phyloP scores from a whole-genome alignment of 2,797 vertebrate species.

The Monodelphis domestica region DNA sequence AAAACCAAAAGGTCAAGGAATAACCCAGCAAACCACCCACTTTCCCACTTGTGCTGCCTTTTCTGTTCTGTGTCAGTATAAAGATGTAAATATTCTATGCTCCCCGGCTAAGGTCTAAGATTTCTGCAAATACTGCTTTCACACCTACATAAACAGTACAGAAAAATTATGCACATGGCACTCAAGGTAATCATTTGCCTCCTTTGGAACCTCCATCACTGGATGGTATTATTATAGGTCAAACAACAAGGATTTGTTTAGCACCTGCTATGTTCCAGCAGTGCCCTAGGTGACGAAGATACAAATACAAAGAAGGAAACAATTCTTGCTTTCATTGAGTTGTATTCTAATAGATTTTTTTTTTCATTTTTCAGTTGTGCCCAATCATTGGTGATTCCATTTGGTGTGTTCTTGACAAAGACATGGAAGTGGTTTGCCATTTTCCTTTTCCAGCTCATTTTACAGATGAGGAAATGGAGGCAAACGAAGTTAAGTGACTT shows the following conservation, averaged over 20 bases:
- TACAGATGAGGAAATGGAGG: too few relatives aligned
- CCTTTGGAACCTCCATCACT: not conserved
- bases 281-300: too few relatives aligned
- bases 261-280: not conserved
- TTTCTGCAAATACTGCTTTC: not conserved
- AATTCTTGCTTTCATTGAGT: not conserved
- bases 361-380: too few relatives aligned
- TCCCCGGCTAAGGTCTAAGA: constrained; percentile 33
- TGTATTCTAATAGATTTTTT: not conserved
- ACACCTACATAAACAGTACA: not conserved
- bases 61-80: constrained; percentile 1
- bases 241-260: not conserved
- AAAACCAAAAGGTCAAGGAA: constrained; percentile 59
- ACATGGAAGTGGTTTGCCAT: too few relatives aligned
- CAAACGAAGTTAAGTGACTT: too few relatives aligned
- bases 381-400: too few relatives aligned
- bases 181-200: constrained; percentile 1
- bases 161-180: constrained; percentile 2
- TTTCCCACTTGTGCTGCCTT: not conserved
- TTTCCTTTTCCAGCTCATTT: too few relatives aligned
- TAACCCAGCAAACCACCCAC: constrained; percentile 47
- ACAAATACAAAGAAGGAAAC: too few relatives aligned
- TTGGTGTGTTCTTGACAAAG: too few relatives aligned
- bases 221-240: not conserved
- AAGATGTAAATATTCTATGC: constrained; percentile 16